Base-by-base conservation (phyloP, 2,888 invertebrate species). In the Hydriomena furcata region DNA sequence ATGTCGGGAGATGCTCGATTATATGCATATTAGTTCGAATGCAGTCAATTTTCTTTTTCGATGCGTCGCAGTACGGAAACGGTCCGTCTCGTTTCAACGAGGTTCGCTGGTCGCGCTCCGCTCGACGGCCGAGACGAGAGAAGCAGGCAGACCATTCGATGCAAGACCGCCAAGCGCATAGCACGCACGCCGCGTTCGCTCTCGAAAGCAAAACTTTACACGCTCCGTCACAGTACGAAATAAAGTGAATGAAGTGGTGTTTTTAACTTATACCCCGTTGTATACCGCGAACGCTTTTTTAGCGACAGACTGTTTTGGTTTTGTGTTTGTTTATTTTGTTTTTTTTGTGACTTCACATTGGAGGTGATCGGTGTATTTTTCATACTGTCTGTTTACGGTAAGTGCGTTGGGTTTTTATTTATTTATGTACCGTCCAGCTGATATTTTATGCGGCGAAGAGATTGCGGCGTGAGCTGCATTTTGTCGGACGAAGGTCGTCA, bases 311-410 rank as follows among this genome's bases (percentile, higher is more conserved):
- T 74, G 79, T 87, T 80, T 75, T 76, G 75, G 67, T 78, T 76
- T 81, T 84, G 84, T 86, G 84, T 80, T 17, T 86, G 86, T 86
- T 86, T 83, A 76, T 73, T 68, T 74, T 71, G 56, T 66, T 71
- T 83, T 79, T n/a, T n/a, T 71, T 77, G 88, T 89, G 87, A 76
- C 76, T 70, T 68, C 80, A 79, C 74, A 75, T 86, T 84, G 86
- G 85, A 84, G 80, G 84, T 82, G 79, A 77, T 78, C 76, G 66
- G 79, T 81, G 82, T 82, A 79, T 82, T 84, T 82, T 76, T 79
- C 72, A 76, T 76, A 76, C 85, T 70, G 78, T 73, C 78, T 80
- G 81, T 84, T 83, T 82, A 79, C 84, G 84, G 89, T 90, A 65
- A 89, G 89, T 88, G 67, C 66, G 71, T 79, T 82, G 74, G 73